Percentiles rank a stretch among this genome's conserved stretches.
Conservation (phyloP, 64 coral and sea anemone genomes). For the Stylophora pistillata region DNA sequence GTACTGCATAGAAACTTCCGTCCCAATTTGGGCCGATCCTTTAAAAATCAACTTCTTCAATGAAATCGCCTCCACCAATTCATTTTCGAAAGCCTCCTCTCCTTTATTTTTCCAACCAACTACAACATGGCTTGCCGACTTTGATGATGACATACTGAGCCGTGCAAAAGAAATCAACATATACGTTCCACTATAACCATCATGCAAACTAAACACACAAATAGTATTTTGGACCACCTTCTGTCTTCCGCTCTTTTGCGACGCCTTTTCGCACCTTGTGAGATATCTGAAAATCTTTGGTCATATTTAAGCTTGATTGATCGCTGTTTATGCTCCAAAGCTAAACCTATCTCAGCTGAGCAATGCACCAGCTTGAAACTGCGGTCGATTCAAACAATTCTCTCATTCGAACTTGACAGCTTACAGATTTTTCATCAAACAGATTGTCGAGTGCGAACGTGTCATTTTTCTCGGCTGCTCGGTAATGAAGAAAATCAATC, state of each 20-base stretch:
- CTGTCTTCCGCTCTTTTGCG: no score
- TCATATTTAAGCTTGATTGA: background rate
- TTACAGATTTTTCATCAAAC: constrained; percentile 11
- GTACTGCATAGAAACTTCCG: constrained; percentile 30
- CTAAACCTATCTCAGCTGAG: constrained; percentile 25
- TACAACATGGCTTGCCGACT: constrained; percentile 41
- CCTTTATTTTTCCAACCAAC: constrained; percentile 60
- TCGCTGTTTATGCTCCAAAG: constrained; percentile 30
- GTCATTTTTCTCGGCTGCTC: constrained; percentile 13
- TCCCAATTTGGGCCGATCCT: constrained; percentile 16
- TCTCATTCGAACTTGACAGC: constrained; percentile 4
- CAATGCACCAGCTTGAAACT: constrained; percentile 29
- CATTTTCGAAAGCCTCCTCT: constrained; percentile 42
- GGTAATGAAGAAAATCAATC: no score
- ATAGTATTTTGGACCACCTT: constrained; percentile 28
- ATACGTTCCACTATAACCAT: constrained; percentile 7
- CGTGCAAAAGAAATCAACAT: constrained; percentile 22
- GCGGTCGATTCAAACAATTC: constrained; percentile 6
- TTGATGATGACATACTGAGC: constrained; percentile 59
- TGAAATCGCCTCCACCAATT: constrained; percentile 47
- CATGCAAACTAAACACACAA: constrained; percentile 13
- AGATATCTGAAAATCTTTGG: constrained; percentile 22
- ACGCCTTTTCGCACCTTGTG: constrained; percentile 16
- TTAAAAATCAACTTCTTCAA: constrained; percentile 13
- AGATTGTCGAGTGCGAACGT: constrained; percentile 1